These are phyloP conservation scores for Mus pahari DNA, from an alignment of 2,113 vertebrate genomes.

Conservation along the genomic window DNA sequence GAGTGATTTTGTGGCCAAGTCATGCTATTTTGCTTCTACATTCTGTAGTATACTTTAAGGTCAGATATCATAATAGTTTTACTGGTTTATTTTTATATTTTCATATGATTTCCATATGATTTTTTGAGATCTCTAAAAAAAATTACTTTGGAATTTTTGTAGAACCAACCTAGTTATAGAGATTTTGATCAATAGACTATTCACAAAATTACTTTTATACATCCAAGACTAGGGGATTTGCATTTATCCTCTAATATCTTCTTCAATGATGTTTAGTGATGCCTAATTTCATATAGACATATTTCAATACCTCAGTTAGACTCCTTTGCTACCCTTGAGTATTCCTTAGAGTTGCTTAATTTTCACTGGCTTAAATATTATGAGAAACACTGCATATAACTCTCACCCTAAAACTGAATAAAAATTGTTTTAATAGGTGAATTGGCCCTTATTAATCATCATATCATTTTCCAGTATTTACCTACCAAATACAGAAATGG, in stretches of 20 bases:
- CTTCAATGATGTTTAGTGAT: background rate
- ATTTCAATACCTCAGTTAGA: background rate
- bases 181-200: background rate
- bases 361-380: background rate
- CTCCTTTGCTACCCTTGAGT: background rate
- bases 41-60: background rate
- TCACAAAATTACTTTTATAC: too few species aligned
- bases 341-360: background rate
- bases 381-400: rapidly evolving
- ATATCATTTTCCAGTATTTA: background rate
- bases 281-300: background rate
- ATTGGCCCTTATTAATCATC: background rate
- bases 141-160: background rate
- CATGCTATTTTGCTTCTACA: background rate
- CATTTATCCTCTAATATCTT: background rate
- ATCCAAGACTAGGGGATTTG: too few species aligned
- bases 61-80: background rate
- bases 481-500: background rate
- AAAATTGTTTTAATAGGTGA: background rate
- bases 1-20: background rate
- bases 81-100: background rate
- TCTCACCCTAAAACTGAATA: background rate
- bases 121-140: background rate
- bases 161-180: background rate
- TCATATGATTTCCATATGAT: background rate